These are phyloP conservation scores for Drosophila neonasuta DNA, from an alignment of 2,888 invertebrate genomes.

Conservation along the genomic window DNA sequence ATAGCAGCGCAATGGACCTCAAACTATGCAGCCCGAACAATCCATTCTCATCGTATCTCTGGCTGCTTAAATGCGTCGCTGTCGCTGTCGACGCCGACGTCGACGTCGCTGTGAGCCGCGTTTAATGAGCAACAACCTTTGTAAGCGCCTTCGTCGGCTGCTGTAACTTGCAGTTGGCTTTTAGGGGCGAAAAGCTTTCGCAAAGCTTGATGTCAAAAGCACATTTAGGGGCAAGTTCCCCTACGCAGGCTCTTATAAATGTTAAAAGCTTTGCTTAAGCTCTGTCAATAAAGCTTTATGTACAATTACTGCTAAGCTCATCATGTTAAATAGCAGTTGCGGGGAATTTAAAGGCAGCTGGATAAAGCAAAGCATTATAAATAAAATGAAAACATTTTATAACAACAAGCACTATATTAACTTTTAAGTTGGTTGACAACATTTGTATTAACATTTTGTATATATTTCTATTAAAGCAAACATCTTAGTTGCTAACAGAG, in stretches of 20 bases:
- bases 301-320: neutral
- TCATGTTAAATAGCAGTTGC: neutral
- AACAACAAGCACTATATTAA: too few species aligned
- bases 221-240: conserved; percentile 30
- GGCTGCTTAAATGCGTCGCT: neutral
- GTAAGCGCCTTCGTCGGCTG: conserved; percentile 34
- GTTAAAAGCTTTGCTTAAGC: conserved; percentile 30
- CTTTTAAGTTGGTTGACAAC: too few species aligned
- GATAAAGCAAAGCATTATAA: too few species aligned
- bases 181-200: conserved; percentile 37
- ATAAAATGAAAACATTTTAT: too few species aligned
- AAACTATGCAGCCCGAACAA: conserved; percentile 61
- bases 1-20: conserved; percentile 58
- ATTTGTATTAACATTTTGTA: too few species aligned
- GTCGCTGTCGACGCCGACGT: conserved; percentile 2
- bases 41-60: conserved; percentile 1
- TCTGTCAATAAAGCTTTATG: conserved; percentile 17
- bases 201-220: conserved; percentile 24
- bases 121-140: conserved; percentile 49
- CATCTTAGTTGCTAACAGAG: neutral
- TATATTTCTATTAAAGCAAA: too few species aligned
- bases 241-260: conserved; percentile 9
- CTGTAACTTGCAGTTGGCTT: conserved; percentile 22
- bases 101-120: conserved; percentile 26
- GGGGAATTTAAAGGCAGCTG: neutral